Conservation (phyloP, 2,797 vertebrate species). For the Sebastes matsubarae region DNA sequence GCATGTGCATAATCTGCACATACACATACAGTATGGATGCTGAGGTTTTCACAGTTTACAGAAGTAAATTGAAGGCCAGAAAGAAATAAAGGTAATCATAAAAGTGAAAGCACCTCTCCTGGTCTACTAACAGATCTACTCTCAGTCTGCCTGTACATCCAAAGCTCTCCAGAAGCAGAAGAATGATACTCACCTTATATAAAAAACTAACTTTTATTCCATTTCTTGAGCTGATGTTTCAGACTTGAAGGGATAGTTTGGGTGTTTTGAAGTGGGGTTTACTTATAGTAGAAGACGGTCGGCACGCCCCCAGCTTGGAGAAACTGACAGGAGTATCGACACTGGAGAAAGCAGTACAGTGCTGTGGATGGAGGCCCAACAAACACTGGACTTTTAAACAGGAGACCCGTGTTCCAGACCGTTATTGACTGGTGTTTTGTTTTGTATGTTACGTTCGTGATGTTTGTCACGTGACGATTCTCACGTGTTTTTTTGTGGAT, state of each 20-base stretch:
- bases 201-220: background rate
- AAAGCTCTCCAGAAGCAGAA: background rate
- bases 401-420: too few species aligned
- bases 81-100: slow-evolving; percentile 14
- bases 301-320: too few species aligned
- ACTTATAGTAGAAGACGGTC: too few species aligned
- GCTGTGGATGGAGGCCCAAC: too few species aligned
- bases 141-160: background rate
- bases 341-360: too few species aligned
- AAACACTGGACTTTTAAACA: too few species aligned
- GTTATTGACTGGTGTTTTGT: too few species aligned
- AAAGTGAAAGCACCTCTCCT: slow-evolving; percentile 2
- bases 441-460: too few species aligned
- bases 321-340: too few species aligned
- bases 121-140: background rate
- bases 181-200: background rate
- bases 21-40: background rate
- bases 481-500: too few species aligned
- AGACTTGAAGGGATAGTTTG: background rate
- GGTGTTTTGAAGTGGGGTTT: too few species aligned
- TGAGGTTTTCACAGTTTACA: slow-evolving; percentile 5
- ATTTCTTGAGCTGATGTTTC: background rate
- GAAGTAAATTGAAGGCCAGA: background rate
- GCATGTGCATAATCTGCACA: background rate
- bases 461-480: too few species aligned